Base-by-base conservation (phyloP, 1,140 invertebrate species). In the Mercenaria mercenaria region DNA sequence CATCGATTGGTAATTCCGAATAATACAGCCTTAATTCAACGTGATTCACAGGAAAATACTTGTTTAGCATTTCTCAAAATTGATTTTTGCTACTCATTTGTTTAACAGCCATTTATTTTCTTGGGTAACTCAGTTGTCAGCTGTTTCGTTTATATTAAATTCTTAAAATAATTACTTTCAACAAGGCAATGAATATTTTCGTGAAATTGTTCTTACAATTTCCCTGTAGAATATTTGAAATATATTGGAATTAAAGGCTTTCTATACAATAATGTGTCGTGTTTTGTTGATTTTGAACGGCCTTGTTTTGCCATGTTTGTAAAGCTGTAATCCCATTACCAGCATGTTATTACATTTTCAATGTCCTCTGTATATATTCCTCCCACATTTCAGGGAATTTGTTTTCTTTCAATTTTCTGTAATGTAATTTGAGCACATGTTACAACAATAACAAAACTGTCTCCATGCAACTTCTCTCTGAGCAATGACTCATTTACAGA, bases 1-100 rank as follows among this genome's bases (percentile, higher is more conserved):
- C 84, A 87, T 87, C 47, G 84, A 87, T 87, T 87, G 56, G 84
- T 59, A 37, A 87, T 72, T 41, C 50, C n/a, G 72, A 76, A 74
- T 59, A 61, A 87, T 87, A 47, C 84, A 18, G 52, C 84, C 3
- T 32, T 47, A 47, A 56, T 50, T 85, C 11, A 15, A 56, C 29
- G 23, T 85, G 82, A 85, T 72, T 85, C 82, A 85, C 59, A 29
- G 59, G 39, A 43, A 43, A 64, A 82, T 18, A 39, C 34, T 72
- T 72, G 67, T 72, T 72, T 41, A 72, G 34, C 67, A 72, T 72
- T 39, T 39, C 34, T 39, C 67, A 0, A 39, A 72, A 39, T 39
- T 37, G 34, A 39, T 72, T 72, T 72, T 39, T 72, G 32, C 34
- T 39, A 20, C 67, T 39, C 67, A 72, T 72, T 72, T 72, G 67